These are phyloP conservation scores for Amblyornis subalaris DNA, from an alignment of 2,113 vertebrate genomes.

Conservation along the genomic window DNA sequence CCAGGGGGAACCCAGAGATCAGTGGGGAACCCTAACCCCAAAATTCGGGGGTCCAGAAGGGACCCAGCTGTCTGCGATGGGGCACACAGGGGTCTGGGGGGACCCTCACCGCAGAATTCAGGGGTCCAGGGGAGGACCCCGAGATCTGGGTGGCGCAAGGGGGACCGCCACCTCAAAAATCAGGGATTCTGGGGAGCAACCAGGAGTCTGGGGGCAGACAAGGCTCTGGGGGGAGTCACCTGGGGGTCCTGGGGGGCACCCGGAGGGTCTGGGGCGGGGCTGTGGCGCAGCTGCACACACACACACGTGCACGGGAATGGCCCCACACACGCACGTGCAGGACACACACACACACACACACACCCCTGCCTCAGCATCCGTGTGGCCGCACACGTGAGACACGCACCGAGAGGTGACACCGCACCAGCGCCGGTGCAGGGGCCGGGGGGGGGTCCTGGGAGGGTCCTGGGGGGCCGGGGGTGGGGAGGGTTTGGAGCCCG, in stretches of 20 bases:
- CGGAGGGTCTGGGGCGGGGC: neutral
- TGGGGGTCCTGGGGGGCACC: neutral
- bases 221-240: neutral
- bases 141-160: neutral
- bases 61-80: too few relatives aligned
- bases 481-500: neutral
- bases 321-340: neutral
- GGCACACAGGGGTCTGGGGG: neutral
- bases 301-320: rapidly evolving
- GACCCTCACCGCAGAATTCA: neutral
- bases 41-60: neutral
- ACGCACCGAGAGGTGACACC: neutral
- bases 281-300: neutral
- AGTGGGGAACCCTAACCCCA: too few relatives aligned
- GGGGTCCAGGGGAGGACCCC: too few relatives aligned
- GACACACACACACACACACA: too few relatives aligned
- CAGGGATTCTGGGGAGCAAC: neutral
- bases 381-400: rapidly evolving
- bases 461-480: neutral
- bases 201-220: neutral
- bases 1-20: rapidly evolving
- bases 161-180: neutral
- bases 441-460: neutral
- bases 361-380: neutral
- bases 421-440: rapidly evolving